A percentile compares a stretch with the other conserved stretches of the same genome.
These are phyloP conservation scores for Chlorospingus semifuscus DNA, from an alignment of 2,797 vertebrate genomes.

Conservation along the genomic window DNA sequence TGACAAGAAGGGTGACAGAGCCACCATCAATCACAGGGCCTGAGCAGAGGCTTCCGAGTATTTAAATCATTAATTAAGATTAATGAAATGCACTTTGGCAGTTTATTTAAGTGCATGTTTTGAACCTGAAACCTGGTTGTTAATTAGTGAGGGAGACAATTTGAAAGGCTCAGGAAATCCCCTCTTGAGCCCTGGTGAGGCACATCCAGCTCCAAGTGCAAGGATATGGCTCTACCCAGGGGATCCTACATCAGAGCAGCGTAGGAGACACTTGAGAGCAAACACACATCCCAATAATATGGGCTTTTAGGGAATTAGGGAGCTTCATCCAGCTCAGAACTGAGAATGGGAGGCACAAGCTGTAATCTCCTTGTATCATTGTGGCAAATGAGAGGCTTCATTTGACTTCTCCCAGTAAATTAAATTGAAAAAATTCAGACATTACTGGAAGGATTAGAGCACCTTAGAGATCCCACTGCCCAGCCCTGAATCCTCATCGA, in stretches of 20 bases:
- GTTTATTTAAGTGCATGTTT: slow-evolving; percentile 31
- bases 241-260: neutral
- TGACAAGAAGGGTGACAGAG: neutral
- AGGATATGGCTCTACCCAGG: neutral
- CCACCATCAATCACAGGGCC: neutral
- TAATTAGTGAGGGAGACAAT: slow-evolving; percentile 26
- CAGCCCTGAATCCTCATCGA: neutral
- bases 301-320: neutral
- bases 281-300: neutral
- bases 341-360: neutral
- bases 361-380: neutral
- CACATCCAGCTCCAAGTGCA: neutral
- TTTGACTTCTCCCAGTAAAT: neutral
- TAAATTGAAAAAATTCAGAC: neutral
- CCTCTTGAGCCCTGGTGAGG: neutral
- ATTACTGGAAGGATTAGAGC: neutral
- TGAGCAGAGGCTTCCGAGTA: neutral
- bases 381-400: neutral
- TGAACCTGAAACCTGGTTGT: neutral
- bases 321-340: neutral
- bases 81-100: slow-evolving; percentile 3
- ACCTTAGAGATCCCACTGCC: neutral
- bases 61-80: slow-evolving; percentile 41
- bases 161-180: neutral
- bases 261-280: neutral